phyloP scores from a whole-genome alignment of 2,113 vertebrate species.

The Poecile atricapillus region DNA sequence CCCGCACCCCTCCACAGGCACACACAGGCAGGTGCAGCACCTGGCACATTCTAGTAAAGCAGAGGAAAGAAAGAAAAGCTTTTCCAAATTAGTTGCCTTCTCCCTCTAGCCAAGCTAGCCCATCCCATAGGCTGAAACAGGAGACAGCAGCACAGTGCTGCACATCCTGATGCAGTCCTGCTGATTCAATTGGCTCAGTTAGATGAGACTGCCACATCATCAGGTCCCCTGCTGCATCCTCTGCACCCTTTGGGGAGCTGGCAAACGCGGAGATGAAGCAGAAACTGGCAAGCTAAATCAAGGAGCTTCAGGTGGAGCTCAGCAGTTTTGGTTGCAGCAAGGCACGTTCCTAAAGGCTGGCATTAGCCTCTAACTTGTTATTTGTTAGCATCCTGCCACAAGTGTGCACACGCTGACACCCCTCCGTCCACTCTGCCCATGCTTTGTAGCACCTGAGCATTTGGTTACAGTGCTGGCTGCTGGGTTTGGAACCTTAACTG shows the following conservation, averaged over 20 bases:
- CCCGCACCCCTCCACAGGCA: no score
- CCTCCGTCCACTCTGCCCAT: background rate
- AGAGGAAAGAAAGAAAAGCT: background rate
- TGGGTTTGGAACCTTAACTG: background rate
- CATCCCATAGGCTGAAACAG: background rate
- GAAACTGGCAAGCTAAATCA: background rate
- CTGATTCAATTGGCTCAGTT: background rate
- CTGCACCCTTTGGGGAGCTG: background rate
- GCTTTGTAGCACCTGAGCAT: background rate
- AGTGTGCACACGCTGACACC: rapidly evolving
- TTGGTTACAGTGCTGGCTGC: background rate
- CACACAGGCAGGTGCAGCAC: background rate
- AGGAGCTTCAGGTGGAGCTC: background rate
- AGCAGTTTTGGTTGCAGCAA: background rate
- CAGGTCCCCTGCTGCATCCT: background rate
- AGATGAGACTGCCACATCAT: background rate
- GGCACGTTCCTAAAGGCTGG: background rate
- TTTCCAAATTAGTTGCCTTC: background rate
- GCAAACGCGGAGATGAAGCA: background rate
- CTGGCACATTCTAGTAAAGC: background rate
- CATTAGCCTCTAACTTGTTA: background rate
- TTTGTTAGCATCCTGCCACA: background rate
- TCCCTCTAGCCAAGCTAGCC: background rate
- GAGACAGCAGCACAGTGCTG: background rate
- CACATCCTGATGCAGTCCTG: background rate